Evolutionary conservation across 2,113 vertebrate genomes (phyloP).

Genomic region (Odocoileus virginianus): DNA sequence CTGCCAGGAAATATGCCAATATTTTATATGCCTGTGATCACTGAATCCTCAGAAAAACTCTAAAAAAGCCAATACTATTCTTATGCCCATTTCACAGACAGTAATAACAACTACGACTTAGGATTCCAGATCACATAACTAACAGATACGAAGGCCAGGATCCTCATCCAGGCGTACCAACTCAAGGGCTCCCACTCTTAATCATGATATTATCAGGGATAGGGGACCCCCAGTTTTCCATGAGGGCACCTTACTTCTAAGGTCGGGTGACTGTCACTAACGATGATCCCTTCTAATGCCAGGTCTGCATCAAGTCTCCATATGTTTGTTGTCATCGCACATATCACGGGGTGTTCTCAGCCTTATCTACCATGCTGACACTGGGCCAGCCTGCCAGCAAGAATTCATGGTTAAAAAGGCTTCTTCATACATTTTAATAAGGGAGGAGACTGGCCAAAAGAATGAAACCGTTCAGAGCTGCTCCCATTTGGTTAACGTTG

Average conservation of each 20-base stretch:
- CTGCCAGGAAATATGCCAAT: not conserved
- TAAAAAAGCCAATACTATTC: not conserved
- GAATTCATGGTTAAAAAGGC: not conserved
- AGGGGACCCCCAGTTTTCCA: not conserved
- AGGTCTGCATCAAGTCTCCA: not conserved
- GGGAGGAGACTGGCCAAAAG: not conserved
- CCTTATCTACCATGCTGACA: not conserved
- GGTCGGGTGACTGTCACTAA: not conserved
- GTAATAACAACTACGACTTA: not conserved
- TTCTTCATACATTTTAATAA: not conserved
- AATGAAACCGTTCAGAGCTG: not conserved
- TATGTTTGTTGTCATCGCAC: not conserved
- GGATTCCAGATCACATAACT: not conserved
- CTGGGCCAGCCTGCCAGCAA: conserved; percentile 3
- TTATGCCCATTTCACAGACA: not conserved
- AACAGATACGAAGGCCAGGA: not conserved
- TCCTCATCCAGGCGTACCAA: not conserved
- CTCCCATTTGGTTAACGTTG: not conserved
- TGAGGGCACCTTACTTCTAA: not conserved
- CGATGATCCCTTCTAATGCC: not conserved
- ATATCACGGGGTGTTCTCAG: not conserved
- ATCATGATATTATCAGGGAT: not conserved
- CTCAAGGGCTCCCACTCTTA: not conserved
- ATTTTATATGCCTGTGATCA: not conserved
- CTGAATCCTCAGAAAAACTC: not conserved